Base-by-base conservation (phyloP, 2,888 invertebrate genomes). In the Hirtodrosophila alboralis region DNA sequence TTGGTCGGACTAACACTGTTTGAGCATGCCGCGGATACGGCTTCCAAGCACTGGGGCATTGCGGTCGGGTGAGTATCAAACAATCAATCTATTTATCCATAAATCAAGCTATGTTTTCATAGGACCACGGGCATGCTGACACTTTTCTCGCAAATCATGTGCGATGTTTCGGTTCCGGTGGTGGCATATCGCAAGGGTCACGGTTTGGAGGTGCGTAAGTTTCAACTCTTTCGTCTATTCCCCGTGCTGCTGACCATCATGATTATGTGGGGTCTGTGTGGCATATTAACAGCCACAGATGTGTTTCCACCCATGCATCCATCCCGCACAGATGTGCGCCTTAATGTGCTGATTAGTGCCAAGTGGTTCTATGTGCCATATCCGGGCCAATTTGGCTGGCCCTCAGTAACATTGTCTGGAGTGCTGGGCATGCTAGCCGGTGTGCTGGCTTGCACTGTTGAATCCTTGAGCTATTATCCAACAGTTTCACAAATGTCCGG, bases 391-490 rank as follows among this genome's bases (percentile, higher is more conserved):
- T 96, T 95, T 94, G 96, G 96, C 0, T 63, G 89, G 16, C 95
- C 96, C 0, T 94, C 95, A 0, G 94, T 95, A 3, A 94, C 93
- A 27, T 91, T 94, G 38, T 89, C 90, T 2, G 95, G 95, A 0
- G 94, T 95, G 9, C 90, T 95, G 53, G 95, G 95, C 3, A 95
- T 96, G 93, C 81, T 95, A 51, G 95, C 95, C 0, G 96, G 95
- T 0, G 95, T 95, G 14, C 88, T 95, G 26, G 95, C 95, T 0
- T 95, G 95, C 70, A 95, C 95, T 0, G 94, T 96, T 9, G 96
- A 96, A 89, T 95, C 95, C 3, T 94, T 97, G 60, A 96, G 96
- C 81, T 97, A 97, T 89, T 97, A 97, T 90, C 96, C 96, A 47
- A 96, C 96, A n/a, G 96, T 96, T 1, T 96, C 97, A 0, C 92